Percentiles rank a stretch among this genome's conserved stretches.
phyloP scores from a whole-genome alignment of 2,113 vertebrate genomes.

The Laticauda laticaudata region DNA sequence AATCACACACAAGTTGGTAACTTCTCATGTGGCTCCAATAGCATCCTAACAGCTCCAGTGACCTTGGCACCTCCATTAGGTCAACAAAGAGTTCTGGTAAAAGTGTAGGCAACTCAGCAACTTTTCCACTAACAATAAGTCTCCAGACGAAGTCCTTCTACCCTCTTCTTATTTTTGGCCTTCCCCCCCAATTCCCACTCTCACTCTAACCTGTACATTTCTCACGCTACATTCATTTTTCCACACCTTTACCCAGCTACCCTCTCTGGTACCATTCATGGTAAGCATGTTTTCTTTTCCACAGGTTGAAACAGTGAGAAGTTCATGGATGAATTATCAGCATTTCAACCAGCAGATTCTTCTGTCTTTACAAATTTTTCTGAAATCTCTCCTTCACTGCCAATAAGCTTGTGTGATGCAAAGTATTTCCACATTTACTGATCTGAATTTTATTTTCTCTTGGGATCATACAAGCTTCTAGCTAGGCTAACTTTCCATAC shows the following conservation, averaged over 20 bases:
- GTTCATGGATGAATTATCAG: conserved; percentile 38
- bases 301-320: conserved; percentile 20
- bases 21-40: not conserved
- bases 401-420: not conserved
- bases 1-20: not conserved
- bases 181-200: not conserved
- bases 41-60: not conserved
- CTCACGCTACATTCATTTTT: not conserved
- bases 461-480: not conserved
- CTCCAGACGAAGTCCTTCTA: not conserved
- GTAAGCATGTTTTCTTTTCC: not conserved
- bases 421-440: not conserved
- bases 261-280: not conserved
- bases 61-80: not conserved
- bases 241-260: not conserved
- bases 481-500: not conserved
- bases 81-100: not conserved
- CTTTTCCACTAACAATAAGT: not conserved
- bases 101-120: not conserved
- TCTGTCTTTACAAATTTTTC: not conserved
- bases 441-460: not conserved
- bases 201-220: not conserved
- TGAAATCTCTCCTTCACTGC: not conserved
- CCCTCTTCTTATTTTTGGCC: not conserved
- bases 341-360: conserved; percentile 38